A percentile compares a stretch with the other conserved stretches of the same genome.
Evolutionary conservation across 2,113 vertebrate species (phyloP).

Genomic region (Tragulus kanchil): DNA sequence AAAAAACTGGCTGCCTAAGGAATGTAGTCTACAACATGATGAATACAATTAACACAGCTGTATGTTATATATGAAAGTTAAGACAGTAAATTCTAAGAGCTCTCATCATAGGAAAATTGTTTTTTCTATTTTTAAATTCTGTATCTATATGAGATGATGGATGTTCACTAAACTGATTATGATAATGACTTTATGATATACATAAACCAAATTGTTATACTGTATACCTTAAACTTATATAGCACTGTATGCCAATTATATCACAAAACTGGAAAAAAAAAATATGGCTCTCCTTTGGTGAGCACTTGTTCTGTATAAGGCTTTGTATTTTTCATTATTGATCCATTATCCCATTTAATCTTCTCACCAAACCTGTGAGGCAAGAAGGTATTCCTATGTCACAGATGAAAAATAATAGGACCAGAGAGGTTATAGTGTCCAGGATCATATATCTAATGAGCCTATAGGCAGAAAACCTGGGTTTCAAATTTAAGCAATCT

Average conservation of each 20-base stretch:
- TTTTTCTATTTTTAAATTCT: not conserved
- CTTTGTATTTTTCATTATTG: not conserved
- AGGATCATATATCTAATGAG: slow-evolving; percentile 2
- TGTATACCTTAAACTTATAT: not conserved
- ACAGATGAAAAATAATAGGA: slow-evolving; percentile 10
- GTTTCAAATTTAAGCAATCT: not conserved
- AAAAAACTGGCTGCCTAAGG: not conserved
- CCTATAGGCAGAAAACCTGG: not conserved
- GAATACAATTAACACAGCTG: not conserved
- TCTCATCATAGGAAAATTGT: not conserved
- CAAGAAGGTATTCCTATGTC: not conserved
- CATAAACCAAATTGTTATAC: not conserved
- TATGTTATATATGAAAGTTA: not conserved
- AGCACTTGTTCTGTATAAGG: not conserved
- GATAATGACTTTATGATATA: not conserved
- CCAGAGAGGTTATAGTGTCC: not conserved
- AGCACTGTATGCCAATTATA: not conserved
- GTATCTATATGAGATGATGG: not conserved
- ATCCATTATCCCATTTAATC: not conserved
- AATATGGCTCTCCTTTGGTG: not conserved
- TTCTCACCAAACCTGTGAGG: slow-evolving; percentile 8
- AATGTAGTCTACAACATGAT: not conserved
- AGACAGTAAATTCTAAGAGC: not conserved
- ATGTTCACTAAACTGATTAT: not conserved
- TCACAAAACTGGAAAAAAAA: not conserved